These are phyloP conservation scores for Boleophthalmus pectinirostris DNA, from an alignment of 2,113 vertebrate genomes.

Conservation along the genomic window DNA sequence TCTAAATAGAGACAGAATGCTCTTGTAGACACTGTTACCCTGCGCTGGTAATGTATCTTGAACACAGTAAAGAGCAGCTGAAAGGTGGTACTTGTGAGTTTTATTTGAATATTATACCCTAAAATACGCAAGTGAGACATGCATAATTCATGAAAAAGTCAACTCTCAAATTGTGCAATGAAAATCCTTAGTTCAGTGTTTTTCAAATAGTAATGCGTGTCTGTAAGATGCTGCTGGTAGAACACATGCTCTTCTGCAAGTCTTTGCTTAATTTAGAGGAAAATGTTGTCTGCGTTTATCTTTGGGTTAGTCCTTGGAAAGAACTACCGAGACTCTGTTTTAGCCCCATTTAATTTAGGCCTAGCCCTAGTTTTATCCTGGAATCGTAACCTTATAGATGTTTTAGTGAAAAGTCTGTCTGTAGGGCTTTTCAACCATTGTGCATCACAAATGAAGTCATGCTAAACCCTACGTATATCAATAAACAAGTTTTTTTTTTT, in stretches of 20 bases:
- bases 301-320: too few relatives aligned
- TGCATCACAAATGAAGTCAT: too few relatives aligned
- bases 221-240: background rate
- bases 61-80: background rate
- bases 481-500: background rate
- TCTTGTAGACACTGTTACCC: constrained; percentile 13
- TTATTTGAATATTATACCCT: background rate
- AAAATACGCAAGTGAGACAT: background rate
- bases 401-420: too few relatives aligned
- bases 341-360: too few relatives aligned
- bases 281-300: too few relatives aligned
- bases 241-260: background rate
- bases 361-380: too few relatives aligned
- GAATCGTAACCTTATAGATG: too few relatives aligned
- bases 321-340: too few relatives aligned
- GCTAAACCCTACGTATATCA: background rate
- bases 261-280: background rate
- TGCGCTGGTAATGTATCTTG: background rate
- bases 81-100: background rate
- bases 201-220: too few relatives aligned
- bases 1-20: constrained; percentile 13
- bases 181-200: background rate
- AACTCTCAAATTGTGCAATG: background rate
- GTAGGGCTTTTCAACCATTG: too few relatives aligned
- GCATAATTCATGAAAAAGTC: constrained; percentile 2